Base-by-base conservation (phyloP, 2,797 vertebrate species). In the Parambassis ranga region DNA sequence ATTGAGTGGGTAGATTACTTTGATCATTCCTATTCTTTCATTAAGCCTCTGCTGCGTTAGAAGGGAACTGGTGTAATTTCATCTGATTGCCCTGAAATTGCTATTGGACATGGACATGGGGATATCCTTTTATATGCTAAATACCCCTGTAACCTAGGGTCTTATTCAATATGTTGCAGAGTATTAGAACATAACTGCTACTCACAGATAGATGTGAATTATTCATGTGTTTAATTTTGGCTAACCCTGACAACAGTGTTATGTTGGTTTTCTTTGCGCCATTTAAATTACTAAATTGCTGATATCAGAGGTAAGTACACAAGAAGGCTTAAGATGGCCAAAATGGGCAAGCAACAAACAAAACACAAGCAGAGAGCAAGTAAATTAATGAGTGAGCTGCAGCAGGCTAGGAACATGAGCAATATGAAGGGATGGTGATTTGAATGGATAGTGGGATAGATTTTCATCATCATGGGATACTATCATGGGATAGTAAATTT, bases 11-110 rank as follows among this genome's bases (percentile, higher is more conserved):
- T 30, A 47, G 10, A 32, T 6, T 2, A 32, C 58, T 64, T 63
- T 57, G 41, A 59, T 77, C 42, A 30, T 15, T 30, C 20, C 18
- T 2, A 16, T 33, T 30, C 43, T 65, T 16, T 65, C 37, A 69
- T 65, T 50, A 49, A 7, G 8, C 15, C 41, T 13, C 9, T 14
- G 7, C 27, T 37, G 14, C 26, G 4, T 44, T 27, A n/a, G 10
- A 32, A 47, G 7, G 15, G 1, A 5, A n/a, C n/a, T n/a, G n/a
- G 26, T 43, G 10, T 74, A 22, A 58, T 67, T 47, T 50, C 4
- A 46, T 3, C 4, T 35, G 22, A 37, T 33, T 50, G 9, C 46
- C 10, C 15, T 67, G 13, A 51, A 51, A 62, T 62, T 35, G 10
- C 62, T 26, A 6, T 28, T 28, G 18, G 6, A 27, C 24, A 10